Percentiles rank a stretch among this genome's conserved stretches.
Evolutionary conservation across 1,140 invertebrate genomes (phyloP).

Genomic region (Physella acuta): DNA sequence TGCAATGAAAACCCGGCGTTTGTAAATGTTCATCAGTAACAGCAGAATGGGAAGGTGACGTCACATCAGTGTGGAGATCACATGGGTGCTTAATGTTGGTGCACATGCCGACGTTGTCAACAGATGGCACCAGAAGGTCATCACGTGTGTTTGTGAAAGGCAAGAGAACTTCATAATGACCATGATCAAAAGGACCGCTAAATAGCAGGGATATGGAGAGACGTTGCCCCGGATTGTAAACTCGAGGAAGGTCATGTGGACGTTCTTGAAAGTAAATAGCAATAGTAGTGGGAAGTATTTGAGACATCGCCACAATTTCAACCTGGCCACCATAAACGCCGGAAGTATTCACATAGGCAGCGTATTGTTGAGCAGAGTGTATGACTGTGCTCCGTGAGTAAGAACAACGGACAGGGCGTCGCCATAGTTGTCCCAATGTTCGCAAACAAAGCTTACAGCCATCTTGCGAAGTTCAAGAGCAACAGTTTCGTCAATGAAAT

Average conservation of each 20-base stretch:
- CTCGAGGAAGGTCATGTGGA: neutral
- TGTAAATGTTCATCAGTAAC: conserved; percentile 1
- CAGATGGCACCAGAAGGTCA: neutral
- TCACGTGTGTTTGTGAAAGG: neutral
- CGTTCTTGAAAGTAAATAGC: neutral
- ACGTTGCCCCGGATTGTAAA: neutral
- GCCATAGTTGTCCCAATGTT: neutral
- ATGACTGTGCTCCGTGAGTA: neutral
- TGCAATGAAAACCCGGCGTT: neutral
- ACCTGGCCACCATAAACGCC: neutral
- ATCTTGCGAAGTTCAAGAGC: neutral
- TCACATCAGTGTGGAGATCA: neutral
- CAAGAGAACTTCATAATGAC: neutral
- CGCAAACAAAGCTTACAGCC: neutral
- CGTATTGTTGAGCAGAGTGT: neutral
- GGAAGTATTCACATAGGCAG: neutral
- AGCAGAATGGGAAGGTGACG: neutral
- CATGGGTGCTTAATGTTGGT: neutral
- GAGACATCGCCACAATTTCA: neutral
- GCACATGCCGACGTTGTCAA: neutral
- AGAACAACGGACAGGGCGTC: neutral
- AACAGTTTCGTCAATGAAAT: neutral
- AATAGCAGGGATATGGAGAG: conserved; percentile 1
- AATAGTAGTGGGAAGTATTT: neutral
- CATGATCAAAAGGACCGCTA: neutral